A percentile compares a stretch with the other conserved stretches of the same genome.
Conservation (phyloP, 2,113 vertebrate species). For the Trogon surrucura region DNA sequence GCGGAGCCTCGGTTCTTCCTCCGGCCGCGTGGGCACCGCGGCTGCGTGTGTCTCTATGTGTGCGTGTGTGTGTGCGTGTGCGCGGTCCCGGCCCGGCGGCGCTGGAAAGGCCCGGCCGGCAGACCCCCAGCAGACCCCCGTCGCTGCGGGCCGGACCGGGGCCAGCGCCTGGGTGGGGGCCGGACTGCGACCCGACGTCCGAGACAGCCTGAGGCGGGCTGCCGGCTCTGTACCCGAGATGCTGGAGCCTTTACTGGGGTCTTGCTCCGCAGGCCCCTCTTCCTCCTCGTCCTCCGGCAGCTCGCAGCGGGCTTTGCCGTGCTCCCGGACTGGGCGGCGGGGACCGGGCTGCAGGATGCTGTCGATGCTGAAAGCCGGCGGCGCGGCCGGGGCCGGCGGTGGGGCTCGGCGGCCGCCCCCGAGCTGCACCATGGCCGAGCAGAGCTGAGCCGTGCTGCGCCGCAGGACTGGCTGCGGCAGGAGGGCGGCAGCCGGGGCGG, state of each 20-base stretch:
- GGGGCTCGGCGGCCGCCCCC: not conserved
- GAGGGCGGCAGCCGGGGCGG: not conserved
- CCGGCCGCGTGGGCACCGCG: not conserved
- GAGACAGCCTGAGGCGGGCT: not conserved
- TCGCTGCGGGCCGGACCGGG: not conserved
- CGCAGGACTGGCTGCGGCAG: not conserved
- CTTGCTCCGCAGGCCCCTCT: not conserved
- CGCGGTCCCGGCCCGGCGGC: not conserved
- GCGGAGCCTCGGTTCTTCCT: not conserved
- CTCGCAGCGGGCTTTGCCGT: not conserved
- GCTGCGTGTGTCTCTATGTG: not conserved
- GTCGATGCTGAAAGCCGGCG: constrained; percentile 59
- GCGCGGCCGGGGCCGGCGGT: not conserved
- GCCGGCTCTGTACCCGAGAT: constrained; percentile 38
- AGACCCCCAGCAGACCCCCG: not conserved
- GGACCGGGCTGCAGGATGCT: constrained; percentile 43
- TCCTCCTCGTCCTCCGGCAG: not conserved
- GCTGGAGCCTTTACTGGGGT: not conserved
- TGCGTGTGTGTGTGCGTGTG: not conserved
- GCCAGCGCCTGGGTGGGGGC: not conserved
- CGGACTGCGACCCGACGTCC: not conserved
- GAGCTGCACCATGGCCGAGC: constrained; percentile 8
- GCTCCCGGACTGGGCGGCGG: not conserved
- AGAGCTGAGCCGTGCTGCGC: not conserved
- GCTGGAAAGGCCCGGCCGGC: not conserved